Evolutionary conservation across 1,140 invertebrate genomes (phyloP), one percentile per base, ranked within the genome.

Genomic region (Hycleus cichorii): DNA sequence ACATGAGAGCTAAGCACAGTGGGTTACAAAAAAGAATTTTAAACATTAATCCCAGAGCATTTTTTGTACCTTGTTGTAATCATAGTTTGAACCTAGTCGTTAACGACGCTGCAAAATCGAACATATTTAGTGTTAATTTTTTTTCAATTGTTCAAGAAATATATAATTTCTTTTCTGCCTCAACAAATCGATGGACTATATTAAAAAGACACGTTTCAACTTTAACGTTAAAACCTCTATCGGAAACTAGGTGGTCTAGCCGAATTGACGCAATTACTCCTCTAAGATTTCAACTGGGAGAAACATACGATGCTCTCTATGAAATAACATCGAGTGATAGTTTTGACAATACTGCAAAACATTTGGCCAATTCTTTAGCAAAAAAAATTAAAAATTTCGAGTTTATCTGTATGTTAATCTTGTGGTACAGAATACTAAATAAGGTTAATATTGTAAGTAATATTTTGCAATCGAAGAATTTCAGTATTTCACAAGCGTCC

Each of bases 151-250:
- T 72, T 39, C 69, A 68, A 62, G 48, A 64, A 60, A 56, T 71
- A 43, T 72, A 66, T 63, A 39, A 59, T n/a, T 66, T 68, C 57
- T 69, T 68, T 68, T 66, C 26, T 45, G 57, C n/a, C 50, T 73
- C 66, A 43, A 64, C 6, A 10, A 32, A 49, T 7, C 12, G 47
- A 32, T 9, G 47, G 27, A 8, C 4, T 9, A 11, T 27, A 1
- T 38, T 49, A 32, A 58, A 12, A 43, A 50, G 46, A 39, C 26
- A 55, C 46, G 45, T 60, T 10, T 12, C 47, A 9, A 2, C 11
- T 39, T 56, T 60, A 50, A 56, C 9, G 26, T 39, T 56, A 56
- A 60, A 56, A 9, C 51, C 58, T 32, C 26, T 60, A 48, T 56
- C 39, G 43, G 51, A 55, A 26, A 60, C 52, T 9, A 32, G 52